Percentiles rank a stretch among this genome's conserved stretches.
These are phyloP conservation scores for Drosophila paranaensis DNA, from an alignment of 2,888 invertebrate genomes.

Conservation along the genomic window DNA sequence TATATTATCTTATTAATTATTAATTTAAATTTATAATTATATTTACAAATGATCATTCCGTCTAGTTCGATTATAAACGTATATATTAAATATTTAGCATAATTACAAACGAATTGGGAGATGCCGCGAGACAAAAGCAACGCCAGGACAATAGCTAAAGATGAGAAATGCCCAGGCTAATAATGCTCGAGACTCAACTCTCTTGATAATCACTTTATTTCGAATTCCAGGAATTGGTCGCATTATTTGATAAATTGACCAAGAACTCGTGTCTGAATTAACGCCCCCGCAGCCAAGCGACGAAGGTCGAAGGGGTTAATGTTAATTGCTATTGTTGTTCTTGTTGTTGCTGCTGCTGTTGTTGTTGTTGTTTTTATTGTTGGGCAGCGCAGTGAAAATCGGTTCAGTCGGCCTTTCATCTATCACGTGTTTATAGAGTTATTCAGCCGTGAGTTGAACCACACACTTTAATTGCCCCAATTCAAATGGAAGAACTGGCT, in stretches of 20 bases:
- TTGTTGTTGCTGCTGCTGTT: slow-evolving; percentile 1
- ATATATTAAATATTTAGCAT: slow-evolving; percentile 56
- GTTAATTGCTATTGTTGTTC: slow-evolving; percentile 61
- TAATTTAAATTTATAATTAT: too few relatives aligned
- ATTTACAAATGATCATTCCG: too few relatives aligned
- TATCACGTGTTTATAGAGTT: slow-evolving; percentile 70
- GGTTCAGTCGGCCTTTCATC: slow-evolving; percentile 26
- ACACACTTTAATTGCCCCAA: slow-evolving; percentile 81
- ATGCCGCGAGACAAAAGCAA: slow-evolving; percentile 36
- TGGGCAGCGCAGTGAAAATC: slow-evolving; percentile 39
- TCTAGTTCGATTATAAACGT: slow-evolving; percentile 5
- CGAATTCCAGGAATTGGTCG: slow-evolving; percentile 64
- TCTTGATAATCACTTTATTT: slow-evolving; percentile 70
- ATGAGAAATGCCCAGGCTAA: slow-evolving; percentile 11
- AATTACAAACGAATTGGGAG: slow-evolving; percentile 55
- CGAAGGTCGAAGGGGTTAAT: slow-evolving; percentile 68
- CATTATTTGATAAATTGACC: slow-evolving; percentile 77
- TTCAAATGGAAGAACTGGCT: slow-evolving; percentile 68
- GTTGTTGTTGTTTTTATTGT: slow-evolving; percentile 49
- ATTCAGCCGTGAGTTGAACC: slow-evolving; percentile 64
- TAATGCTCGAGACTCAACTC: slow-evolving; percentile 14
- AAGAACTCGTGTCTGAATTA: slow-evolving; percentile 77
- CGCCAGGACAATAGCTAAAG: slow-evolving; percentile 13
- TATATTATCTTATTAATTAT: too few relatives aligned
- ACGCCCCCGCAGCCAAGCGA: slow-evolving; percentile 69